These are phyloP conservation scores for Mastomys coucha DNA, from an alignment of 2,113 vertebrate genomes.

Conservation along the genomic window DNA sequence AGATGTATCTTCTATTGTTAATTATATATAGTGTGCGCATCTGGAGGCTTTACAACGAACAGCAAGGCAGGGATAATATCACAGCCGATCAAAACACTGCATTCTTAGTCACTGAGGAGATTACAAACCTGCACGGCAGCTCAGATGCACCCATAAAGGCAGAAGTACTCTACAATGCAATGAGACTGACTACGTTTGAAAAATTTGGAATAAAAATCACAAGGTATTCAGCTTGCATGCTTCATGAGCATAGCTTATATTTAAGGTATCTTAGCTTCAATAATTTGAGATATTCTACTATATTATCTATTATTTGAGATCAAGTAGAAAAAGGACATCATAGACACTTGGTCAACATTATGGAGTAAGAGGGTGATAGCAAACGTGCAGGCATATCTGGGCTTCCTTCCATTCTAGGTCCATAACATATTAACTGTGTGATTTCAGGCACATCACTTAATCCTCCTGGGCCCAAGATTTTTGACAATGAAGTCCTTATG, in stretches of 20 bases:
- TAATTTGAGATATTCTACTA: background rate
- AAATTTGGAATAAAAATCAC: conserved; percentile 64
- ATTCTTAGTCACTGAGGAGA: conserved; percentile 78
- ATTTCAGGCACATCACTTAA: background rate
- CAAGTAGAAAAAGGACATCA: background rate
- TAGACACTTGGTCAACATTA: background rate
- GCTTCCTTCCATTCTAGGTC: background rate
- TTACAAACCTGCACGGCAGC: conserved; percentile 77
- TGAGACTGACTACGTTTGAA: conserved; percentile 48
- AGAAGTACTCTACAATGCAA: conserved; percentile 44
- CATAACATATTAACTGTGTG: background rate
- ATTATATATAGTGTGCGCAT: conserved; percentile 77
- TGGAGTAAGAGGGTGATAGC: background rate
- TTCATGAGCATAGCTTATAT: conserved; percentile 29
- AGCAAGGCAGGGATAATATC: conserved; percentile 79
- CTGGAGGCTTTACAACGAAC: conserved; percentile 78
- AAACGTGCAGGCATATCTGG: background rate
- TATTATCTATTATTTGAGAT: background rate
- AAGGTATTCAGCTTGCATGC: conserved; percentile 5
- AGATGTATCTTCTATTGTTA: conserved; percentile 81
- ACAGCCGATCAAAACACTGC: conserved; percentile 76
- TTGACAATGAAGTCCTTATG: background rate
- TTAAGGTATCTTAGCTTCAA: background rate
- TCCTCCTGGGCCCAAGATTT: background rate
- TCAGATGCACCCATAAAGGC: conserved; percentile 66